Base-by-base conservation (phyloP, 2,888 invertebrate genomes). In the Cybosia mesomella region DNA sequence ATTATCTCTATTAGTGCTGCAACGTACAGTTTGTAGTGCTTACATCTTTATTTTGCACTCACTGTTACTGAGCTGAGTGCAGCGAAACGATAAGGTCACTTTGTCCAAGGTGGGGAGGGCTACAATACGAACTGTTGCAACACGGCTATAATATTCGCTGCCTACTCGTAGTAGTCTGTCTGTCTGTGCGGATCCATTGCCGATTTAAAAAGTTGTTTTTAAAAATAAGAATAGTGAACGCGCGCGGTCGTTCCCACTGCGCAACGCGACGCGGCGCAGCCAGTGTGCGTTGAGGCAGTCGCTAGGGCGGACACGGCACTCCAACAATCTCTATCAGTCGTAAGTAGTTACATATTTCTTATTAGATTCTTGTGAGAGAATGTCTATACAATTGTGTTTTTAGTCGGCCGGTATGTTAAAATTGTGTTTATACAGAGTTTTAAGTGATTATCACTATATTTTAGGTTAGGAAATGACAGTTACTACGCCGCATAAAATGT, bases 81-180 rank as follows among this genome's bases (percentile, higher is more conserved):
- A 91, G 83, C 84, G 83, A 84, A 82, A 90, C 91, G 92, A 92
- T 93, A 93, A 93, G 93, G 92, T 92, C 92, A 90, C 85, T 85
- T 83, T 83, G 86, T 71, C 75, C 83, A 87, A 89, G 91, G 91
- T 89, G 92, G 91, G 92, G 91, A 86, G 80, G 75, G 84, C 83
- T 83, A 86, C 86, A 87, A 87, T 84, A 82, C 77, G 73, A 74
- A 80, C 74, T 72, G 79, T 91, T 89, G 87, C 89, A 87, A 90
- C 87, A 87, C 80, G 74, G 75, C 76, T 70, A 28, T 28, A 74
- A 66, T 58, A 70, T 70, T 71, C 72, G 71, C 72, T 65, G 74
- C 70, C 66, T 64, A 63, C 68, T 70, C 67, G 61, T 58, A 68
- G 74, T 70, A 76, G 73, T 73, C 77, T 74, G 81, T 79, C 77